Percentiles rank a stretch among this genome's conserved stretches.
These are phyloP conservation scores for Oceanites oceanicus DNA, from an alignment of 2,113 vertebrate genomes.

Conservation along the genomic window DNA sequence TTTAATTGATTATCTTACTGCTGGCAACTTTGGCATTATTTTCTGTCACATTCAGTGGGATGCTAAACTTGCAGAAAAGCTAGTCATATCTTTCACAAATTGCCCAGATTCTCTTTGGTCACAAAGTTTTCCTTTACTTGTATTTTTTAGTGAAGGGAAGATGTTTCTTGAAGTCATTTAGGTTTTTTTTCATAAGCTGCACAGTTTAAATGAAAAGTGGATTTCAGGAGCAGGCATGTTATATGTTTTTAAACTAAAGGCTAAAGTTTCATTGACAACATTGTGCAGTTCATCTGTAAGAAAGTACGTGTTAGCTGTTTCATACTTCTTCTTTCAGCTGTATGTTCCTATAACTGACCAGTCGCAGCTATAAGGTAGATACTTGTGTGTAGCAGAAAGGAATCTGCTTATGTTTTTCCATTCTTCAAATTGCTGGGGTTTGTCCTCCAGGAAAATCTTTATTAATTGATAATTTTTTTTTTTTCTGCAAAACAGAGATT, in stretches of 20 bases:
- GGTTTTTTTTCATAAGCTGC: background rate
- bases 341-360: background rate
- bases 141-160: background rate
- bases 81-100: background rate
- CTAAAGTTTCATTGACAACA: background rate
- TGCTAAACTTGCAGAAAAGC: background rate
- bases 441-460: background rate
- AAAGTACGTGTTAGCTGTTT: background rate
- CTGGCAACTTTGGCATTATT: background rate
- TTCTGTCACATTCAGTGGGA: background rate
- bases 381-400: background rate
- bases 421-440: background rate
- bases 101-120: background rate
- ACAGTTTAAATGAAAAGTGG: background rate
- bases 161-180: background rate
- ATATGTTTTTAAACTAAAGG: background rate
- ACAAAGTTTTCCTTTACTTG: background rate
- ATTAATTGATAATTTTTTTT: background rate
- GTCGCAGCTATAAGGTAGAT: background rate
- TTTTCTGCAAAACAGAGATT: background rate
- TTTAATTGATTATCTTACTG: background rate
- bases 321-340: background rate
- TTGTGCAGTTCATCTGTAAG: background rate
- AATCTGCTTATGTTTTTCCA: background rate
- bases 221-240: background rate